phyloP scores from a whole-genome alignment of 1,140 invertebrate genomes.

The Neodiprion fabricii region DNA sequence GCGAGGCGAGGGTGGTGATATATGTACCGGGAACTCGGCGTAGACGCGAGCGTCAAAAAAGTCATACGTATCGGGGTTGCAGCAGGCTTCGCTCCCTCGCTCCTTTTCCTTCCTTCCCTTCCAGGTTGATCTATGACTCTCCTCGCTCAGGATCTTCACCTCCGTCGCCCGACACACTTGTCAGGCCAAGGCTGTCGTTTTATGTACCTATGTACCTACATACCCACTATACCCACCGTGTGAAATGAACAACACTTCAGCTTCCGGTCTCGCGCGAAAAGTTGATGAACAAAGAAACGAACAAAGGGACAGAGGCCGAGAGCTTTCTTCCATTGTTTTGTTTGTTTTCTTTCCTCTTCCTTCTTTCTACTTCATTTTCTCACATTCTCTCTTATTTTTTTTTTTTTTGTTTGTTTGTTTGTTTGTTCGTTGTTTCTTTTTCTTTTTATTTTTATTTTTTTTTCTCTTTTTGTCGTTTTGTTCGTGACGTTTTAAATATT shows the following conservation, averaged over 20 bases:
- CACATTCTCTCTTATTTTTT: background rate
- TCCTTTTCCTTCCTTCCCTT: background rate
- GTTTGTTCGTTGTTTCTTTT: no score
- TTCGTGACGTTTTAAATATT: no score
- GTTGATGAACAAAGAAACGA: background rate
- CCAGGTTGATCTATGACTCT: background rate
- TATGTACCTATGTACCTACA: no score
- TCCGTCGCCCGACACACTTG: background rate
- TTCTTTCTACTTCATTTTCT: background rate
- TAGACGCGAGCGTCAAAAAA: background rate
- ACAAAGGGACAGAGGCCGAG: background rate
- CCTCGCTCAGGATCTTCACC: background rate
- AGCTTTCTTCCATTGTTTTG: no score
- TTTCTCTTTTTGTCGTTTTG: no score
- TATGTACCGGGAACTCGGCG: background rate
- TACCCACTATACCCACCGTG: background rate
- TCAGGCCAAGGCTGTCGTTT: background rate
- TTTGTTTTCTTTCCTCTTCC: background rate
- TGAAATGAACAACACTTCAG: background rate
- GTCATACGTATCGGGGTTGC: background rate
- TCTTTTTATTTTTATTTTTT: no score
- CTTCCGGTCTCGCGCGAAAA: background rate
- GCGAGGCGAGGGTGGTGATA: background rate
- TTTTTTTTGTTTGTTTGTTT: background rate
- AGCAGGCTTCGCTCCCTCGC: background rate